Evolutionary conservation across 2,888 invertebrate genomes (phyloP), one percentile per base, ranked within the genome.

Genomic region (Drosophila rubida): DNA sequence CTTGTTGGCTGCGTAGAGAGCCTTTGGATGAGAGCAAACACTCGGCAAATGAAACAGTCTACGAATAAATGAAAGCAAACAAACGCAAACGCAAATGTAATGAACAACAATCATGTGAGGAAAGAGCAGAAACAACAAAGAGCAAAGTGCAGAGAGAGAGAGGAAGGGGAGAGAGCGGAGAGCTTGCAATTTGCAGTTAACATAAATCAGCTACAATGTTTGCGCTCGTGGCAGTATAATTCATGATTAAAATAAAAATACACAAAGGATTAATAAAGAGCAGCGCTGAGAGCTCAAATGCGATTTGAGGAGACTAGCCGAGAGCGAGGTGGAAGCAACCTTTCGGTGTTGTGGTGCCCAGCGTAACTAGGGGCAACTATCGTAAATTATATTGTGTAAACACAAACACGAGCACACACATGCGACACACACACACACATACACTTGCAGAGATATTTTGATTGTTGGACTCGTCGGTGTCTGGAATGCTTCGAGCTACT

Each of bases 201-300:
- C 80, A 83, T 84, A 69, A 83, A 75, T 75, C 80, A 76, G 74
- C 66, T 57, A 51, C 37, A 66, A 54, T 65, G 60, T 68, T 64
- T 68, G 61, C 69, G 75, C 19, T 49, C 55, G 57, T 46, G 64
- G 61, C 71, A 74, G 50, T 75, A 83, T 73, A 86, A 75, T 65
- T 83, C 64, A 64, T 57, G 48, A 65, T 83, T 74, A 64, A 83
- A 74, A 69, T 74, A 64, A 83, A 74, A 69, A 70, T 74, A 84
- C 81, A 78, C 87, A 84, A 80, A 77, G 87, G 87, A 82, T 87
- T 84, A 80, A 86, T 77, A 76, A 77, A 77, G 65, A 19, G 44
- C 37, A 51, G 23, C 58, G 49, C 41, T 42, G 42, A 57, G 61
- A 63, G 59, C 42, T 30, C 30, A 63, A 69, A 60, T 57, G 60